These are phyloP conservation scores for Odocoileus virginianus DNA, from an alignment of 2,113 vertebrate genomes.

Conservation along the genomic window DNA sequence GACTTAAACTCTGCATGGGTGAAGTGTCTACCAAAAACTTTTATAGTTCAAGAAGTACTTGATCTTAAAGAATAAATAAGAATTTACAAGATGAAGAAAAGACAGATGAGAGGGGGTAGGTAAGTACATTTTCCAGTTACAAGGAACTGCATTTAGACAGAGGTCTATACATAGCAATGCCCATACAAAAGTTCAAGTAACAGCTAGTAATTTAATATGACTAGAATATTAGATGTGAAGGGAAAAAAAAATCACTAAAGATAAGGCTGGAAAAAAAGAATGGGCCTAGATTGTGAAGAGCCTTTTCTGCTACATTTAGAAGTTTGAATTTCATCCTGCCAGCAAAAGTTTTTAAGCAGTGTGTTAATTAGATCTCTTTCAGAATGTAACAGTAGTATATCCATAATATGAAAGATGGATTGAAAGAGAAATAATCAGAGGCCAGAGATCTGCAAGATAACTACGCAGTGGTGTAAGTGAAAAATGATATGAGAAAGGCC, in stretches of 20 bases:
- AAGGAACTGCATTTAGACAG: slow-evolving; percentile 15
- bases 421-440: slow-evolving; percentile 39
- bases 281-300: background rate
- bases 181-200: background rate
- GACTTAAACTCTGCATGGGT: background rate
- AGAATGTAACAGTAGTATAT: background rate
- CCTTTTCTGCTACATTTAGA: slow-evolving; percentile 18
- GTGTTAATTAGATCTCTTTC: slow-evolving; percentile 9
- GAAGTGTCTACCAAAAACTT: background rate
- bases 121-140: slow-evolving; percentile 21
- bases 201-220: background rate
- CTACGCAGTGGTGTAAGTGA: background rate
- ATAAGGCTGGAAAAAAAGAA: background rate
- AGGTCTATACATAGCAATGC: background rate
- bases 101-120: background rate
- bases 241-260: background rate
- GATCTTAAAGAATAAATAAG: slow-evolving; percentile 17
- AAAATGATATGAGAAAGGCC: background rate
- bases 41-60: background rate
- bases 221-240: background rate
- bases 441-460: background rate
- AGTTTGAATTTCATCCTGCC: slow-evolving; percentile 36
- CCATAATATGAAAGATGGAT: slow-evolving; percentile 6
- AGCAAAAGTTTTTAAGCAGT: slow-evolving; percentile 18
- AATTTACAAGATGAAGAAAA: slow-evolving; percentile 26